Percentiles rank a stretch among this genome's conserved stretches.
Evolutionary conservation across 2,797 vertebrate genomes (phyloP).

Genomic region (Myotis myotis): DNA sequence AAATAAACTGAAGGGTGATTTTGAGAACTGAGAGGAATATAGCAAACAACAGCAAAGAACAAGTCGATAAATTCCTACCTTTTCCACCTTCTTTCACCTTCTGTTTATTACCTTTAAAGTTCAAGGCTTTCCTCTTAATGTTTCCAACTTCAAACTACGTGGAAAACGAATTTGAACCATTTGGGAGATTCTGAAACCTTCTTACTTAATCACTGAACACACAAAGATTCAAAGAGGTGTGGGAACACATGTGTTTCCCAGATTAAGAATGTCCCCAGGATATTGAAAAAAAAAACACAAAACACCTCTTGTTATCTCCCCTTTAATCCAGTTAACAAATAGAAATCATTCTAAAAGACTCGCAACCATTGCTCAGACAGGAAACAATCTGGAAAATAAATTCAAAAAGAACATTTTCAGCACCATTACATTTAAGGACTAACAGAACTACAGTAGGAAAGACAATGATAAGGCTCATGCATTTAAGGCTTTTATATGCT

Average conservation of each 20-base stretch:
- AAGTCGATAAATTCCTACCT: background rate
- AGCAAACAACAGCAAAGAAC: constrained; percentile 26
- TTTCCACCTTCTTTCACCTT: background rate
- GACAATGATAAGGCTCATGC: background rate
- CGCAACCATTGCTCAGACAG: background rate
- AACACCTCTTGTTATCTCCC: background rate
- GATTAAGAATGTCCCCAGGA: constrained; percentile 32
- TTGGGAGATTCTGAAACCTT: constrained; percentile 25
- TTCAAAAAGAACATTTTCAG: constrained; percentile 3
- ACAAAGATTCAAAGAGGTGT: constrained; percentile 11
- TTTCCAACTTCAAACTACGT: background rate
- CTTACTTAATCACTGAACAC: constrained; percentile 20
- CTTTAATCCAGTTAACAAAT: constrained; percentile 52
- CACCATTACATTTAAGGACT: background rate
- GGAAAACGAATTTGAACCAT: constrained; percentile 28
- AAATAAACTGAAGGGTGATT: constrained; percentile 4
- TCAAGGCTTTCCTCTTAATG: background rate
- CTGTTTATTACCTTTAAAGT: constrained; percentile 23
- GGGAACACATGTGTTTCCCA: constrained; percentile 26
- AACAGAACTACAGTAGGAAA: background rate
- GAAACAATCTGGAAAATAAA: constrained; percentile 33
- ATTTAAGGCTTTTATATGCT: constrained; percentile 1
- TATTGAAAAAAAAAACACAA: background rate
- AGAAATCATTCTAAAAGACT: constrained; percentile 4
- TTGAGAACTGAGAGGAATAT: constrained; percentile 33